Evolutionary conservation across 2,888 invertebrate species (phyloP).

Genomic region (Macroteleia sp.): DNA sequence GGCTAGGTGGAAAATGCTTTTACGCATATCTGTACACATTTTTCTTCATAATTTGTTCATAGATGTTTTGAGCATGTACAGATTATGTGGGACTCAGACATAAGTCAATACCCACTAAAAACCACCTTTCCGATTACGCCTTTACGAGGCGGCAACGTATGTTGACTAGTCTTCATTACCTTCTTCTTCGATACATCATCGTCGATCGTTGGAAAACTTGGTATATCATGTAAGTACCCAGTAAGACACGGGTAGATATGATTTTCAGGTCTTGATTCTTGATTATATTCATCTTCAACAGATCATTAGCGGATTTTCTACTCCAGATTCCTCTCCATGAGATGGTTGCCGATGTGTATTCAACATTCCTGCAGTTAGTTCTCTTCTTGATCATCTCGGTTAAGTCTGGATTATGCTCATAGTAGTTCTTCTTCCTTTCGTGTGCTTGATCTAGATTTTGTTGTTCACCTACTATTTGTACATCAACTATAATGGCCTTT

Average conservation of each 20-base stretch:
- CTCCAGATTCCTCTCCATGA: constrained; percentile 59
- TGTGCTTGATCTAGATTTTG: constrained; percentile 7
- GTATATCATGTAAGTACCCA: constrained; percentile 16
- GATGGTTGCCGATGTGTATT: constrained; percentile 46
- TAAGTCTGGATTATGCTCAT: neutral
- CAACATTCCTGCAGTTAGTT: neutral
- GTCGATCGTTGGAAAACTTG: neutral
- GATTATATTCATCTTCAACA: neutral
- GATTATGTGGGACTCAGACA: no score
- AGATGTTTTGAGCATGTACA: no score
- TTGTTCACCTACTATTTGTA: constrained; percentile 47
- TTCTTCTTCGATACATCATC: neutral
- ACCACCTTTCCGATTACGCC: constrained; percentile 6
- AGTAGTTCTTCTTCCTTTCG: neutral
- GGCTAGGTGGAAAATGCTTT: no score
- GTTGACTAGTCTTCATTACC: neutral
- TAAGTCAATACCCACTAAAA: constrained; percentile 33
- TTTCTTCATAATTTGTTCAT: no score
- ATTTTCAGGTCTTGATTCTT: constrained; percentile 11
- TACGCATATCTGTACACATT: no score
- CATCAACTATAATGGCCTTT: constrained; percentile 27
- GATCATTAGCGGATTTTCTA: constrained; percentile 24
- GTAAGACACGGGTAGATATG: constrained; percentile 1
- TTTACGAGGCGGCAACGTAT: constrained; percentile 17
- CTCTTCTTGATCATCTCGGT: neutral